A percentile compares a stretch with the other conserved stretches of the same genome.
phyloP scores from a whole-genome alignment of 2,797 vertebrate species.

The Notolepis coatsorum region DNA sequence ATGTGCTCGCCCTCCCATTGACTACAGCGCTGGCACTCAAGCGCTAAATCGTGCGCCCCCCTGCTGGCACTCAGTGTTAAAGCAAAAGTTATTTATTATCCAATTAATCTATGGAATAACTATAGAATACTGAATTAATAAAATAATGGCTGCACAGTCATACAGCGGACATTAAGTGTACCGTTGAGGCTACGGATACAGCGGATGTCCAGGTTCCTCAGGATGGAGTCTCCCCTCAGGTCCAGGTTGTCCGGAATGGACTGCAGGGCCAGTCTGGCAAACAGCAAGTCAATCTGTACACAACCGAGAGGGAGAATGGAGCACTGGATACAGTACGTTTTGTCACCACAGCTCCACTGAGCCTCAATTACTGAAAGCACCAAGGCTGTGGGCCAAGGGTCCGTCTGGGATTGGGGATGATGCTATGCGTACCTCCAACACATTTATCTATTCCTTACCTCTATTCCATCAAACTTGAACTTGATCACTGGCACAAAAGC shows the following conservation, averaged over 20 bases:
- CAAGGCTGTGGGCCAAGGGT: neutral
- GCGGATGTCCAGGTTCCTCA: conserved; percentile 94
- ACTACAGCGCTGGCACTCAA: too few relatives aligned
- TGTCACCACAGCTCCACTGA: neutral
- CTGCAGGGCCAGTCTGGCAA: conserved; percentile 92
- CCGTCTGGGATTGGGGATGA: too few relatives aligned
- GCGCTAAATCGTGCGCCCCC: too few relatives aligned
- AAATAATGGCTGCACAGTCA: too few relatives aligned
- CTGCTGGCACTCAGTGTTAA: too few relatives aligned
- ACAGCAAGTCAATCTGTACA: conserved; percentile 94
- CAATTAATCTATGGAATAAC: too few relatives aligned
- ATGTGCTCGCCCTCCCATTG: too few relatives aligned
- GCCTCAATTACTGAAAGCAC: neutral
- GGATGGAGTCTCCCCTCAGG: conserved; percentile 91
- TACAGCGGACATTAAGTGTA: conserved; percentile 53
- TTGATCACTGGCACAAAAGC: conserved; percentile 99
- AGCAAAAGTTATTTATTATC: too few relatives aligned
- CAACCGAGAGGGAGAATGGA: neutral
- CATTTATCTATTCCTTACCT: conserved; percentile 83
- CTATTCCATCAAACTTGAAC: conserved; percentile 96
- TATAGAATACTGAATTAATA: too few relatives aligned
- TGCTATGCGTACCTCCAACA: too few relatives aligned
- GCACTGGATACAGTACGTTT: conserved; percentile 4
- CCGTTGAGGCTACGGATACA: conserved; percentile 98
- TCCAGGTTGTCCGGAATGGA: conserved; percentile 97